These are phyloP conservation scores for Perca flavescens DNA, from an alignment of 2,113 vertebrate species.

Conservation along the genomic window DNA sequence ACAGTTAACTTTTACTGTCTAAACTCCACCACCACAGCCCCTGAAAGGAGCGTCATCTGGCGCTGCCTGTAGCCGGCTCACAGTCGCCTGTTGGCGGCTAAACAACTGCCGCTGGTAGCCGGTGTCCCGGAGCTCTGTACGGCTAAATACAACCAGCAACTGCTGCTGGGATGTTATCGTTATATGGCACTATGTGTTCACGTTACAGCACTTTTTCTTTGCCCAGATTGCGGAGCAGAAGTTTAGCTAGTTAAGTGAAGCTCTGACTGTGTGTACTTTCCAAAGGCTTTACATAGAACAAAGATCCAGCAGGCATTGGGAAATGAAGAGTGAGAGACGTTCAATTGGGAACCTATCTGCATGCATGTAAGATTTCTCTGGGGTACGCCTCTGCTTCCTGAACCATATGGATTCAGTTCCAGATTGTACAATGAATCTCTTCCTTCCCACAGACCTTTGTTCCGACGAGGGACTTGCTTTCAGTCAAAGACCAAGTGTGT, in stretches of 20 bases:
- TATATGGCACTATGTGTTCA: no score
- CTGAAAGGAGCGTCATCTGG: no score
- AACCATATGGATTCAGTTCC: slow-evolving; percentile 18
- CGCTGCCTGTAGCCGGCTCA: no score
- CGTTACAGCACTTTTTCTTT: background rate
- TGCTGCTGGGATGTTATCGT: no score
- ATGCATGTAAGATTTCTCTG: slow-evolving; percentile 22
- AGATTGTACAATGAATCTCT: slow-evolving; percentile 24
- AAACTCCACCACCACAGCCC: no score
- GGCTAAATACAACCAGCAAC: no score
- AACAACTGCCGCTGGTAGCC: no score
- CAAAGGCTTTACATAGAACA: slow-evolving; percentile 21
- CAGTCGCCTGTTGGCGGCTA: no score
- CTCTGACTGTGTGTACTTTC: slow-evolving; percentile 44
- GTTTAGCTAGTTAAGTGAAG: slow-evolving; percentile 26
- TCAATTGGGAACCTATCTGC: slow-evolving; percentile 2
- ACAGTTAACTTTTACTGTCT: no score
- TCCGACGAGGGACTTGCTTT: background rate
- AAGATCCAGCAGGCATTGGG: slow-evolving; percentile 30
- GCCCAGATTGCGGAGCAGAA: slow-evolving; percentile 36
- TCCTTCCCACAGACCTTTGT: slow-evolving; percentile 22
- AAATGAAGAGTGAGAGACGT: slow-evolving; percentile 12
- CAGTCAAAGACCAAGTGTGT: slow-evolving; percentile 13
- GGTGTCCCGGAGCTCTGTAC: no score
- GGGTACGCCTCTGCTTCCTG: background rate